Evolutionary conservation across 2,888 invertebrate genomes (phyloP).

Genomic region (Meteorus colon): DNA sequence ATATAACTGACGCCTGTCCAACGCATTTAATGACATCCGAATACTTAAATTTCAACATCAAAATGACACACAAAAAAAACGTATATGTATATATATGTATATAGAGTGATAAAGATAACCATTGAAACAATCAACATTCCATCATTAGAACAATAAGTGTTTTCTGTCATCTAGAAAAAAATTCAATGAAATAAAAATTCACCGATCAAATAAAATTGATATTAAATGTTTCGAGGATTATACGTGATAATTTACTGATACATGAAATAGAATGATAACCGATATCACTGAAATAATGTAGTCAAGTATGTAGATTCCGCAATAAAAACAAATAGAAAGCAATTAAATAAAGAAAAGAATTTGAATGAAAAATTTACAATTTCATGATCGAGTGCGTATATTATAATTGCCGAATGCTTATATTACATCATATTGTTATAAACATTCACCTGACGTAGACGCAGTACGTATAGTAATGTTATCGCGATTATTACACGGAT

Average conservation of each 20-base stretch:
- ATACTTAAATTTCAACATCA: not conserved
- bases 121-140: not conserved
- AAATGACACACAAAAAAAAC: not conserved
- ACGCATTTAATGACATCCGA: not conserved
- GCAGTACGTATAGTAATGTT: not conserved
- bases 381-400: not conserved
- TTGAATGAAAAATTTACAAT: not conserved
- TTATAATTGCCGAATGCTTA: not conserved
- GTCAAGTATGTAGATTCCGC: not conserved
- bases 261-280: not conserved
- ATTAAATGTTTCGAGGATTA: not conserved
- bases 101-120: not conserved
- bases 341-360: not conserved
- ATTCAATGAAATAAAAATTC: not conserved
- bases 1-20: too few relatives aligned
- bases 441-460: not conserved
- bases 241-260: not conserved
- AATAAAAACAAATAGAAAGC: not conserved
- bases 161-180: not conserved
- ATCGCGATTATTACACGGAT: slow-evolving; percentile 13
- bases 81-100: too few relatives aligned
- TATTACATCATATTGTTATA: not conserved
- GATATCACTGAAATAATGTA: not conserved
- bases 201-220: not conserved
- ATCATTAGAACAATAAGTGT: too few relatives aligned